Evolutionary conservation across 2,113 vertebrate genomes (phyloP).

Genomic region (Hypanus sabinus): DNA sequence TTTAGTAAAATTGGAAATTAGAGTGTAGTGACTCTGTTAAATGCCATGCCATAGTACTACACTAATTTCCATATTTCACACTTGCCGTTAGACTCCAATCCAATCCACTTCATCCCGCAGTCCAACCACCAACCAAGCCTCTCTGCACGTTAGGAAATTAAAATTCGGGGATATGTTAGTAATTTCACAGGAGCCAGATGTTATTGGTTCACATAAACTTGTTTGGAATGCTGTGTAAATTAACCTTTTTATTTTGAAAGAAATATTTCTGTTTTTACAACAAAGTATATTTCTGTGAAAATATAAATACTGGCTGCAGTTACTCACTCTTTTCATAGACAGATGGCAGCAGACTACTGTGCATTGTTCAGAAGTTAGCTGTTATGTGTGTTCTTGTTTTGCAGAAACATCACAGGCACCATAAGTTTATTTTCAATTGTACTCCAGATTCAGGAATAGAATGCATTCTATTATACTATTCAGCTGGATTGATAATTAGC

Average conservation of each 20-base stretch:
- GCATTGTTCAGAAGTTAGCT: constrained; percentile 40
- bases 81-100: too few relatives aligned
- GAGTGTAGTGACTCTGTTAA: too few relatives aligned
- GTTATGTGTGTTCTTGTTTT: background rate
- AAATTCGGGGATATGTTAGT: background rate
- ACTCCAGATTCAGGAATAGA: background rate
- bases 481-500: constrained; percentile 24
- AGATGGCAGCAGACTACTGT: constrained; percentile 88
- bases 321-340: constrained; percentile 42
- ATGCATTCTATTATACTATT: background rate
- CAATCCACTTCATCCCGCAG: too few relatives aligned
- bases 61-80: too few relatives aligned
- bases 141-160: too few relatives aligned
- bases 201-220: background rate
- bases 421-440: background rate
- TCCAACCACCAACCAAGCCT: too few relatives aligned
- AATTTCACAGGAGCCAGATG: background rate
- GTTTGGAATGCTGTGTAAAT: background rate
- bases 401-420: background rate
- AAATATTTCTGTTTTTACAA: background rate
- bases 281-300: constrained; percentile 4
- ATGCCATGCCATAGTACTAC: too few relatives aligned
- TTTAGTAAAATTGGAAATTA: too few relatives aligned
- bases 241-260: background rate
- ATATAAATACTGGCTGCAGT: constrained; percentile 4